These are phyloP conservation scores for Hyposoter didymator DNA, from an alignment of 2,888 invertebrate species.

Conservation along the genomic window DNA sequence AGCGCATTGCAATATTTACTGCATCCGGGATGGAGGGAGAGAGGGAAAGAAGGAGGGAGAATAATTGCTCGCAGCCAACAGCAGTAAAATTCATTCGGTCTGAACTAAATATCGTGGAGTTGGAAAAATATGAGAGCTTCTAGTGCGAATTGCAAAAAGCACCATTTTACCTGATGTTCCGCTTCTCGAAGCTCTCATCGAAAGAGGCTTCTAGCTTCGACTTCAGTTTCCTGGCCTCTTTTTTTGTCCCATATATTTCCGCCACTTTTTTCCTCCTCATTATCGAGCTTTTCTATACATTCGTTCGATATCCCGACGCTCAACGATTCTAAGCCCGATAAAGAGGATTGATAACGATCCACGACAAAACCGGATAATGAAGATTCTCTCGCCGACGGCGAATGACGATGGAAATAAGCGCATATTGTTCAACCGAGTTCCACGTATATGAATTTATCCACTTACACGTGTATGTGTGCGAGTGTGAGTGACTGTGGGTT, in stretches of 20 bases:
- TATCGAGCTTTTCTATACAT: constrained; percentile 59
- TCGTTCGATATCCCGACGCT: constrained; percentile 62
- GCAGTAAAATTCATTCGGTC: constrained; percentile 51
- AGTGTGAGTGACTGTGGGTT: not conserved
- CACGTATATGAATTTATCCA: not conserved
- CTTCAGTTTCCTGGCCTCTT: constrained; percentile 26
- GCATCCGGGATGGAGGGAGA: not conserved
- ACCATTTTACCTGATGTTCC: constrained; percentile 58
- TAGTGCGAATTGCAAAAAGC: constrained; percentile 56
- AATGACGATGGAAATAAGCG: constrained; percentile 61
- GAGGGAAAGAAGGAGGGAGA: constrained; percentile 5
- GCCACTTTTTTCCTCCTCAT: constrained; percentile 67
- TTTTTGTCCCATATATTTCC: constrained; percentile 44
- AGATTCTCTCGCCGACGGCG: constrained; percentile 67
- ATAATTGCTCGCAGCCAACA: constrained; percentile 22
- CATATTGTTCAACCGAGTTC: constrained; percentile 59
- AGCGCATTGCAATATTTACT: constrained; percentile 8
- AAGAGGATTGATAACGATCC: constrained; percentile 71
- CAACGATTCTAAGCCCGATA: constrained; percentile 66
- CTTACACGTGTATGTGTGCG: not conserved
- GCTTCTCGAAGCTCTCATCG: constrained; percentile 41
- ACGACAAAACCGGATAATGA: constrained; percentile 67
- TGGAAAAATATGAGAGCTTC: constrained; percentile 50
- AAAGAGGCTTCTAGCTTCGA: constrained; percentile 38
- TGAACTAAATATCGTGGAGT: constrained; percentile 49